phyloP scores from a whole-genome alignment of 2,113 vertebrate species.

The Edolisoma coerulescens region DNA sequence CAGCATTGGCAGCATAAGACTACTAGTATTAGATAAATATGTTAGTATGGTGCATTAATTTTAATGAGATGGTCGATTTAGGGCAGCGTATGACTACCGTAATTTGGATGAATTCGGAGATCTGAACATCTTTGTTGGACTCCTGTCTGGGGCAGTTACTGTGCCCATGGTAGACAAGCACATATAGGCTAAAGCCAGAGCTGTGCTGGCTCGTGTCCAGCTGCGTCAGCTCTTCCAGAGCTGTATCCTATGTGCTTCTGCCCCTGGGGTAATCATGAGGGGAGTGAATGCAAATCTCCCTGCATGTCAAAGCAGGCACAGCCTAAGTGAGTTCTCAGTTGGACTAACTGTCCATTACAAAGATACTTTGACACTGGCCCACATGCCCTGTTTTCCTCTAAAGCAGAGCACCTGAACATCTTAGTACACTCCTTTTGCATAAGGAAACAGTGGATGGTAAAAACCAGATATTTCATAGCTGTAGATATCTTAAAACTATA shows the following conservation, averaged over 20 bases:
- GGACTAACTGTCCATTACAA: background rate
- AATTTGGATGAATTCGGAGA: background rate
- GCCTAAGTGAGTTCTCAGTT: background rate
- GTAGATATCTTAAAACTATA: background rate
- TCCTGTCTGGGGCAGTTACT: background rate
- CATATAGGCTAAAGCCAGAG: background rate
- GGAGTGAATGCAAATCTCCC: background rate
- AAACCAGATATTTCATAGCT: background rate
- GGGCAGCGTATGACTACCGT: background rate
- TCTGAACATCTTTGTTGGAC: background rate
- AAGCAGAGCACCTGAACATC: background rate
- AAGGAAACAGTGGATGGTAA: background rate
- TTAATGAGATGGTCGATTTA: background rate
- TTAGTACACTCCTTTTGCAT: background rate
- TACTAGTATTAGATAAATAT: background rate
- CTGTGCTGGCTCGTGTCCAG: background rate
- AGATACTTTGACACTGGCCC: background rate
- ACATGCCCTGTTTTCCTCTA: background rate
- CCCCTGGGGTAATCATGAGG: background rate
- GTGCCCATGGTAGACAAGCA: background rate
- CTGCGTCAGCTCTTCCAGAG: background rate
- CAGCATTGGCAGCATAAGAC: background rate
- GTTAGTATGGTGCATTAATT: background rate
- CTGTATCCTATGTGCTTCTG: background rate
- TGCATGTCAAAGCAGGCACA: background rate